Evolutionary conservation across 2,113 vertebrate species (phyloP), one percentile per base, ranked within the genome.

Genomic region (Phrynocephalus versicolor): DNA sequence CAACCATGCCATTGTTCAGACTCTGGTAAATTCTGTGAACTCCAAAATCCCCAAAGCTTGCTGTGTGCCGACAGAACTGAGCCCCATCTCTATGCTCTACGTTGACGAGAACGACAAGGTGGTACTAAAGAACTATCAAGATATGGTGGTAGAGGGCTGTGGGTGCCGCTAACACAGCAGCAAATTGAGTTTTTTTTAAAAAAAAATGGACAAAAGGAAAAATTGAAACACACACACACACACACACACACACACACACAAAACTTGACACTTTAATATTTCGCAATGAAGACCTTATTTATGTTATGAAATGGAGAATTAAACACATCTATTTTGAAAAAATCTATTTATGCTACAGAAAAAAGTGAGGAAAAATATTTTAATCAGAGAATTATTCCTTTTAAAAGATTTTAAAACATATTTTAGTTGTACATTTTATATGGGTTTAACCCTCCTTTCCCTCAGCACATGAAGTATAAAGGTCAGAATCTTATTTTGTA

Each of bases 401-500:
- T 95, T 96, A 98, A 97, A 98, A 98, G 97, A 98, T 98, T 85
- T 97, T 96, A 98, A 79, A 97, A 97, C 97, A 97, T 97, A 98
- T 98, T 98, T 97, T 97, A 97, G 97, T 98, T 99, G 98, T 99
- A 99, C 97, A 99, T 99, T 99, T 97, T 98, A 98, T 97, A 98
- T 97, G 97, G 98, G 98, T 98, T 98, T 97, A 98, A 98, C 97
- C 95, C 96, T 30, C 51, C 19, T 70, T 60, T 35, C 84, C 69
- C 84, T 73, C 84, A 98, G 97, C 97, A 97, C 98, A 99, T 99
- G 98, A 99, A 99, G 98, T 99, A 99, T 98, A 98, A 98, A 98
- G 97, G 97, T 98, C 97, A 99, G 98, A 99, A 99, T 99, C 97
- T 97, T 99, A 99, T 98, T 98, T 98, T 99, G 98, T 99, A 99